These are phyloP conservation scores for pig (Sus scrofa) DNA, from an alignment of 2,113 vertebrate species.

Conservation along the genomic window DNA sequence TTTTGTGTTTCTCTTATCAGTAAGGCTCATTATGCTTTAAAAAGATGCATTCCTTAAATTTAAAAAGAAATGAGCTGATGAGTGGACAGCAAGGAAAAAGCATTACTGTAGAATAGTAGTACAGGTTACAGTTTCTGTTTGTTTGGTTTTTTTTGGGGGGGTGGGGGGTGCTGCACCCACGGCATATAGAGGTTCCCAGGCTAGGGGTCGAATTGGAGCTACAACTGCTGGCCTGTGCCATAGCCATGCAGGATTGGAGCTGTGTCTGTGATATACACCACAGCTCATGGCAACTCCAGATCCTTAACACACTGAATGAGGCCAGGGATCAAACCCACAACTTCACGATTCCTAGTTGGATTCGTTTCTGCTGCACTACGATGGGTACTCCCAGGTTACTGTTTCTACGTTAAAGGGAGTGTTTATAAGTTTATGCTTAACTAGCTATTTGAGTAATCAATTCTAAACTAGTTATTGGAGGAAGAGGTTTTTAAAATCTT, in stretches of 20 bases:
- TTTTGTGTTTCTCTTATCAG: constrained; percentile 42
- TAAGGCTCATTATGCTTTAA: constrained; percentile 26
- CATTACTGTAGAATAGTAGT: constrained; percentile 32
- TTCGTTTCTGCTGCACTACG: no score
- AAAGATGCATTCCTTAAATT: constrained; percentile 17
- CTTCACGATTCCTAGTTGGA: no score
- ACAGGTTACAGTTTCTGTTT: neutral
- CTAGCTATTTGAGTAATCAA: constrained; percentile 37
- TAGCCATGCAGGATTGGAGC: no score
- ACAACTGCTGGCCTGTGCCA: no score
- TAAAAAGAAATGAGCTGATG: neutral
- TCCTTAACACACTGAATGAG: no score
- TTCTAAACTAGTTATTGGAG: constrained; percentile 53
- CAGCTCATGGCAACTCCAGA: no score
- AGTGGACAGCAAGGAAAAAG: neutral
- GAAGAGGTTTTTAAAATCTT: constrained; percentile 57
- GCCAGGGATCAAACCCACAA: no score
- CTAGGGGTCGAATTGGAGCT: no score
- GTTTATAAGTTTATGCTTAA: neutral
- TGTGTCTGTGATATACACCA: no score
- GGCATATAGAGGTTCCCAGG: no score
- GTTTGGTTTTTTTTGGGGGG: no score
- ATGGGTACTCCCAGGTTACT: neutral
- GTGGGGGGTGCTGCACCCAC: no score
- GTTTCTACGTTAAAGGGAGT: neutral